These are phyloP conservation scores for Wiebesia pumilae DNA, from an alignment of 1,140 invertebrate species.

Conservation along the genomic window DNA sequence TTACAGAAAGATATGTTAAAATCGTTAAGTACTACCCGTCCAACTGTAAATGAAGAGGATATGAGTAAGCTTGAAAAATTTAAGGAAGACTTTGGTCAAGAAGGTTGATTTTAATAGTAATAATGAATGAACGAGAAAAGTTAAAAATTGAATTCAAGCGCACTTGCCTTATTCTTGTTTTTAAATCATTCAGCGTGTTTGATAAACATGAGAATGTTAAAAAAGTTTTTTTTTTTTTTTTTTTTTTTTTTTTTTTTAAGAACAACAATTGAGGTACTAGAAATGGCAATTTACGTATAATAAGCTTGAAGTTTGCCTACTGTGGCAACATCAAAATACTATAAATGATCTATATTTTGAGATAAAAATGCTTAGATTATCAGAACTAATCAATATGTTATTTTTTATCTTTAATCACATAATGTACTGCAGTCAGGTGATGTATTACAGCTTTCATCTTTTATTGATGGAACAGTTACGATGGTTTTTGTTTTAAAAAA, in stretches of 20 bases:
- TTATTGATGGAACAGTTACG: constrained; percentile 36
- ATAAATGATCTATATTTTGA: constrained; percentile 62
- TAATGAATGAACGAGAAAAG: constrained; percentile 49
- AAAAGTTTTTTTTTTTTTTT: constrained; percentile 40
- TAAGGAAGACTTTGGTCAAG: constrained; percentile 98
- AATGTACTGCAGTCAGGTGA: constrained; percentile 9
- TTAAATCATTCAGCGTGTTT: constrained; percentile 36
- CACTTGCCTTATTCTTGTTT: constrained; percentile 66
- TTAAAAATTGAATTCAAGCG: constrained; percentile 57
- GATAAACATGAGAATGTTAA: constrained; percentile 39
- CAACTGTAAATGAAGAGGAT: constrained; percentile 98
- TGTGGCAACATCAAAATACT: constrained; percentile 36
- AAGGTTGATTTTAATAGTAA: constrained; percentile 82
- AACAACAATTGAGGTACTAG: constrained; percentile 37
- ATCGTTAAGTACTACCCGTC: constrained; percentile 94
- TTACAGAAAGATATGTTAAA: constrained; percentile 94
- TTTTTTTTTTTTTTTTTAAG: constrained; percentile 34
- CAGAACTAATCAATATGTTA: constrained; percentile 47
- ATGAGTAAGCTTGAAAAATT: constrained; percentile 96
- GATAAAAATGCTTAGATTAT: constrained; percentile 59
- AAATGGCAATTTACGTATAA: constrained; percentile 37
- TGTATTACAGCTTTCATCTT: constrained; percentile 29
- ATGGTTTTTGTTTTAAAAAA: constrained; percentile 52
- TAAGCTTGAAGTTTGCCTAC: constrained; percentile 55
- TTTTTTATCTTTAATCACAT: constrained; percentile 37